Conservation (phyloP, 1,140 invertebrate genomes). For the Drosophila kikkawai region DNA sequence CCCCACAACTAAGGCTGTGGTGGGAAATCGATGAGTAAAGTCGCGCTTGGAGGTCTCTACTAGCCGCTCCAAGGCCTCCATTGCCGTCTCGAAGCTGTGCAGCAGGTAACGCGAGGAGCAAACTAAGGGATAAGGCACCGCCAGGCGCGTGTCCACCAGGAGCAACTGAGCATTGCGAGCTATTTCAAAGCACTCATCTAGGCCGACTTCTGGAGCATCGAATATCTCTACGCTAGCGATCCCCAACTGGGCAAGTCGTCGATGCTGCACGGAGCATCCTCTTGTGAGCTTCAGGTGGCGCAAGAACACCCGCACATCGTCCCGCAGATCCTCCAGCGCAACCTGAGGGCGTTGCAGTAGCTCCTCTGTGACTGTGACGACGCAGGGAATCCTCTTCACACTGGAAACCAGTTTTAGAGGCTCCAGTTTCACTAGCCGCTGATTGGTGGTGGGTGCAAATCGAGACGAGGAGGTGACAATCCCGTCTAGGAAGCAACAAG, state of each 20-base stretch:
- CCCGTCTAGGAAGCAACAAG: constrained; percentile 67
- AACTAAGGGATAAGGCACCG: constrained; percentile 10
- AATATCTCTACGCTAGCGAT: constrained; percentile 57
- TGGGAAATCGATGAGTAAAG: constrained; percentile 22
- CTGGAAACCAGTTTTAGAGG: neutral
- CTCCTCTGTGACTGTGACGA: constrained; percentile 42
- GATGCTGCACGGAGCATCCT: constrained; percentile 49
- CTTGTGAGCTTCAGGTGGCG: constrained; percentile 40
- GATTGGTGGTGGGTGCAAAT: constrained; percentile 16
- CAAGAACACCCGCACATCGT: constrained; percentile 48
- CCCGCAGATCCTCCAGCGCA: constrained; percentile 32
- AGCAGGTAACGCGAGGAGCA: constrained; percentile 13
- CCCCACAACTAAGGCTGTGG: constrained; percentile 68
- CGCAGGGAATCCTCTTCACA: constrained; percentile 27
- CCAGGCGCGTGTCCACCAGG: constrained; percentile 51
- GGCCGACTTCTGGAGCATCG: constrained; percentile 3
- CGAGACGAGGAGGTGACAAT: constrained; percentile 40
- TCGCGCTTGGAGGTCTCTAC: constrained; percentile 12
- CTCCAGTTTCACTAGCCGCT: constrained; percentile 26
- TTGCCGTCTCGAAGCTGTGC: constrained; percentile 46
- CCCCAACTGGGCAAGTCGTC: constrained; percentile 38
- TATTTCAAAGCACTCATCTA: constrained; percentile 46
- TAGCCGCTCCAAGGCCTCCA: constrained; percentile 52
- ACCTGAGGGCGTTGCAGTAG: constrained; percentile 29
- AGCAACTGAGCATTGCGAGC: constrained; percentile 18